Percentiles rank a stretch among this genome's conserved stretches.
Evolutionary conservation across 1,140 invertebrate species (phyloP).

Genomic region (Tetranychus cinnabarinus): DNA sequence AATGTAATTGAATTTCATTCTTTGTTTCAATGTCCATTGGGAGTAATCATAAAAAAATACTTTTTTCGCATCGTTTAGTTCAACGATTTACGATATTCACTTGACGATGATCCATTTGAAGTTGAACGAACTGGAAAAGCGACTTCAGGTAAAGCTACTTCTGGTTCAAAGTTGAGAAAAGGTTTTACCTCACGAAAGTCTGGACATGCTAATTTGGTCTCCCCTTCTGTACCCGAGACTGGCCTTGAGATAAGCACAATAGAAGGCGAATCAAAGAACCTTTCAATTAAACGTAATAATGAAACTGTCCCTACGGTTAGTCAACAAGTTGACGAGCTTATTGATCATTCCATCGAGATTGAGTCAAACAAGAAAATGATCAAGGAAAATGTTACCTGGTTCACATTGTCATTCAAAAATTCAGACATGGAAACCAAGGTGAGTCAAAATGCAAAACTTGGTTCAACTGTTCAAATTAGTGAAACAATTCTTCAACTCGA

Average conservation of each 20-base stretch:
- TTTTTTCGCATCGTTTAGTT: slow-evolving; percentile 2
- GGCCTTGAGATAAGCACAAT: too few species aligned
- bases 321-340: slow-evolving; percentile 57
- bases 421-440: slow-evolving; percentile 41
- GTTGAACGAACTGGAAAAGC: not conserved
- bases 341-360: slow-evolving; percentile 70
- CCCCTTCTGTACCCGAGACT: too few species aligned
- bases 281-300: not conserved
- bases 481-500: not conserved
- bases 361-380: slow-evolving; percentile 76
- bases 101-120: slow-evolving; percentile 12
- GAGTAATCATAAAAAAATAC: not conserved
- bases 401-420: slow-evolving; percentile 63
- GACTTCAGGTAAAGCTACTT: not conserved
- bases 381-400: slow-evolving; percentile 55
- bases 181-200: not conserved
- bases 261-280: not conserved
- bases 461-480: slow-evolving; percentile 3
- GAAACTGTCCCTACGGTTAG: slow-evolving; percentile 13
- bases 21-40: not conserved
- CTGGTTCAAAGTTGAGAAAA: not conserved
- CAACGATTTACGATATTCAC: slow-evolving; percentile 13
- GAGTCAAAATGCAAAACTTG: slow-evolving; percentile 7
- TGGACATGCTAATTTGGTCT: too few species aligned
- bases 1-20: slow-evolving; percentile 45